Base-by-base conservation (phyloP, 37 sponge, comb jelly and placozoan species). In the Diacarnus erythraeanus region DNA sequence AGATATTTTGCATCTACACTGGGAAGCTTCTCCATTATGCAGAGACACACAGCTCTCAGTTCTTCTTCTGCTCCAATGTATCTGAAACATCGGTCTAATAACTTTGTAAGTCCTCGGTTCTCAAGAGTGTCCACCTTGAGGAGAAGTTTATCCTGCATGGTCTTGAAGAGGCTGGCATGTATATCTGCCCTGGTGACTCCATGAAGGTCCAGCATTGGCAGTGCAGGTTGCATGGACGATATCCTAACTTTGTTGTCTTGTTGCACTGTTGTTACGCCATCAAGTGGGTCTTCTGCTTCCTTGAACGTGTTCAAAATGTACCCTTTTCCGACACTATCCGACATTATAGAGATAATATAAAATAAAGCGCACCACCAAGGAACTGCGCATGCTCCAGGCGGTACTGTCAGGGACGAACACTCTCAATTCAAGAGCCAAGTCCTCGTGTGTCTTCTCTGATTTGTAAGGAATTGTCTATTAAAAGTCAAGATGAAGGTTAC, bases 181-280 rank as follows among this genome's bases (percentile, higher is more conserved):
- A 93, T 68, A 3, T 93, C 84, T 36, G 68, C 61, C 27, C 98
- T 80, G 10, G 73, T 43, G 26, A 92, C 63, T 6, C 86, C 91
- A 47, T 91, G 93, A 12, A 98, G 87, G 77, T 98, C 98, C 17
- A 98, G 85, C 35, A 98, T 87, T 18, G 96, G 92, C 17, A 98
- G 85, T 34, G 90, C 91, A 0, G 94, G 81, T 34, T 94, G 84
- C 70, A 94, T 42, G 22, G 87, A 87, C 21, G 78, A 42, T 22
- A 88, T 79, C 0, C 85, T 64, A 30, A 97, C 77, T 20, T 70
- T 67, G 54, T 93, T 84, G 15, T 91, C 83, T 17, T 71, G 29
- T 76, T 97, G 97, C 0, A 97, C 72, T 34, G 64, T 66, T 3
- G 78, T 34, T 63, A 94, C 88, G 35, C 78, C 86, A 12, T 85